phyloP scores from a whole-genome alignment of 2,888 invertebrate species.

The Caenorhabditis uteleia region DNA sequence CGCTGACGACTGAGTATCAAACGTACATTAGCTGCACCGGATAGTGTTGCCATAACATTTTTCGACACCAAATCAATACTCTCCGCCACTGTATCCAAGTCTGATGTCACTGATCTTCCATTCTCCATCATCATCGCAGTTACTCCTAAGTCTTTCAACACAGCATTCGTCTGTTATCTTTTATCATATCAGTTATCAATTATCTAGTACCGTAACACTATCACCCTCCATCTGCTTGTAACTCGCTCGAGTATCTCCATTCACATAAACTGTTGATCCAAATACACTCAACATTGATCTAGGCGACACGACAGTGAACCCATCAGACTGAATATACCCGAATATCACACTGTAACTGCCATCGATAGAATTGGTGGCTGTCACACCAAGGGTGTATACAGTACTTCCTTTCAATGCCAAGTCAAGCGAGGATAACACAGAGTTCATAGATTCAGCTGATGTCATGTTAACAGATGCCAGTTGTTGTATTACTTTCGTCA shows the following conservation, averaged over 20 bases:
- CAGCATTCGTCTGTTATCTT: not conserved
- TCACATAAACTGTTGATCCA: conserved; percentile 27
- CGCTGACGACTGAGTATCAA: not conserved
- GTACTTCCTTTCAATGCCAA: conserved; percentile 31
- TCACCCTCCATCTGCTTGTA: conserved; percentile 21
- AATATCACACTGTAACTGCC: conserved; percentile 24
- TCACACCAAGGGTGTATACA: conserved; percentile 28
- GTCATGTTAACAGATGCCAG: conserved; percentile 30
- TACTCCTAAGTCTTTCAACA: conserved; percentile 11
- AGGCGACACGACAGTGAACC: conserved; percentile 21
- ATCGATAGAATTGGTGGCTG: conserved; percentile 14
- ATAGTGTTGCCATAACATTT: conserved; percentile 9
- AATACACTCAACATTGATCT: conserved; percentile 28
- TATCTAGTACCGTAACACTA: conserved; percentile 10
- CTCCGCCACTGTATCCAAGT: conserved; percentile 12
- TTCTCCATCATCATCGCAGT: conserved; percentile 10
- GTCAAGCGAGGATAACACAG: conserved; percentile 27
- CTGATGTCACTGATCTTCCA: conserved; percentile 12
- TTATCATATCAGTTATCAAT: not conserved
- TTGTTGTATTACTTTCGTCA: conserved; percentile 17
- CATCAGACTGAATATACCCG: conserved; percentile 14
- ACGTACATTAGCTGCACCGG: conserved; percentile 14
- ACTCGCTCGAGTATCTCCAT: conserved; percentile 28
- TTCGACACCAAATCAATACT: conserved; percentile 8
- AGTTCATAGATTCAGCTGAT: conserved; percentile 27